Conservation (phyloP, 1,140 invertebrate genomes). For the Drosophila sp. region DNA sequence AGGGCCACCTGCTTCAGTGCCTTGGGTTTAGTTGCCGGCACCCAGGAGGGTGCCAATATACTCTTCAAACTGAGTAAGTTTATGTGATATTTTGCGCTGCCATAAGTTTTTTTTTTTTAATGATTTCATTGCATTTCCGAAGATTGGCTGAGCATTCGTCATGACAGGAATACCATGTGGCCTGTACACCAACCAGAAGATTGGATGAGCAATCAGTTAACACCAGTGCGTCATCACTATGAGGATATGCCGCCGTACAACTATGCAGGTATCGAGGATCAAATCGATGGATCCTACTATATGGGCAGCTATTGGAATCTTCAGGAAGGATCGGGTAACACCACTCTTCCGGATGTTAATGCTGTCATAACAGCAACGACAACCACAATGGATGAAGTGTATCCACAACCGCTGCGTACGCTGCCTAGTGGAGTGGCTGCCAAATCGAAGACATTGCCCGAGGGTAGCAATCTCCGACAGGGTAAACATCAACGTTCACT, state of each 20-base stretch:
- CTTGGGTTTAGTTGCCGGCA: conserved; percentile 92
- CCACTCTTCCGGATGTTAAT: conserved; percentile 57
- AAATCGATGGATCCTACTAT: conserved; percentile 73
- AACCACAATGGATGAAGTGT: conserved; percentile 50
- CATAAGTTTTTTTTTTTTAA: neutral
- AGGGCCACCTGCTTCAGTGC: conserved; percentile 95
- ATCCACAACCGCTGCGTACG: conserved; percentile 12
- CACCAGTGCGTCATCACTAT: conserved; percentile 79
- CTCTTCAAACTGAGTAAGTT: conserved; percentile 87
- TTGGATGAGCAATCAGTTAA: conserved; percentile 83
- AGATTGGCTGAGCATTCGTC: conserved; percentile 93
- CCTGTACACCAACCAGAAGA: conserved; percentile 90
- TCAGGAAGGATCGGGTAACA: conserved; percentile 11
- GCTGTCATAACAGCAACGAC: conserved; percentile 36
- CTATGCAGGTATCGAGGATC: conserved; percentile 70
- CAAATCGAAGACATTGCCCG: conserved; percentile 77
- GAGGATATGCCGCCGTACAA: conserved; percentile 77
- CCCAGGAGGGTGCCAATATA: conserved; percentile 90
- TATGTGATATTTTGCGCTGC: too few relatives aligned
- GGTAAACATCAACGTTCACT: conserved; percentile 85
- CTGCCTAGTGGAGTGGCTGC: conserved; percentile 34
- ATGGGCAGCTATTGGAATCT: conserved; percentile 74
- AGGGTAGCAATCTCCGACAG: conserved; percentile 60
- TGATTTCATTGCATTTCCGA: neutral
- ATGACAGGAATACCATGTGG: conserved; percentile 92